phyloP scores from a whole-genome alignment of 2,797 vertebrate species.

The Enteromius fasciolatus region DNA sequence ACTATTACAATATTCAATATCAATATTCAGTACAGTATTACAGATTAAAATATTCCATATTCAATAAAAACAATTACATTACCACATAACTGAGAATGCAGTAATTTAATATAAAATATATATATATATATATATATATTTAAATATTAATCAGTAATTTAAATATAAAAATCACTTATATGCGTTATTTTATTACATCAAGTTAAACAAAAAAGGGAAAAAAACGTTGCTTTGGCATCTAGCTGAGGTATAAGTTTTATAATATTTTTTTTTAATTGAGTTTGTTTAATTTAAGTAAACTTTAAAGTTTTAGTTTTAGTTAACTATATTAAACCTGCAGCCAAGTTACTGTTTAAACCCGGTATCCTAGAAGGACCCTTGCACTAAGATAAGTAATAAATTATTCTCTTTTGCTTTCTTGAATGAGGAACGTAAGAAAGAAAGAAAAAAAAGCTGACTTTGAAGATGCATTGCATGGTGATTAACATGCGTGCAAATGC shows the following conservation, averaged over 20 bases:
- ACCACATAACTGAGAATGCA: neutral
- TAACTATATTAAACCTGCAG: neutral
- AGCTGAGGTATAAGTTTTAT: neutral
- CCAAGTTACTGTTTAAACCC: neutral
- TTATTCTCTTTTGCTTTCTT: neutral
- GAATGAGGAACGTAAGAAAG: neutral
- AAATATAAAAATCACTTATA: neutral
- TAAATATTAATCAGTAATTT: no score
- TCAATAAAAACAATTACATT: neutral
- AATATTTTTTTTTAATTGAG: neutral
- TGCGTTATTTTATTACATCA: neutral
- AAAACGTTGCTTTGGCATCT: neutral
- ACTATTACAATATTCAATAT: no score
- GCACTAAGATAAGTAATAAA: neutral
- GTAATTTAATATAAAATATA: no score
- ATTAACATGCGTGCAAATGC: conserved; percentile 2
- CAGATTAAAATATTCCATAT: neutral
- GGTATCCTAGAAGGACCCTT: neutral
- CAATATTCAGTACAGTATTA: neutral
- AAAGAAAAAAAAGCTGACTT: neutral
- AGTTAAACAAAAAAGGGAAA: neutral
- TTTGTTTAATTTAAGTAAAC: neutral
- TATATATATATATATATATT: no score
- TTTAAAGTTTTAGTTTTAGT: neutral
- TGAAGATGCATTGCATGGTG: neutral